These are phyloP conservation scores for Cercopithecus mona DNA, from an alignment of 2,113 vertebrate genomes.

Conservation along the genomic window DNA sequence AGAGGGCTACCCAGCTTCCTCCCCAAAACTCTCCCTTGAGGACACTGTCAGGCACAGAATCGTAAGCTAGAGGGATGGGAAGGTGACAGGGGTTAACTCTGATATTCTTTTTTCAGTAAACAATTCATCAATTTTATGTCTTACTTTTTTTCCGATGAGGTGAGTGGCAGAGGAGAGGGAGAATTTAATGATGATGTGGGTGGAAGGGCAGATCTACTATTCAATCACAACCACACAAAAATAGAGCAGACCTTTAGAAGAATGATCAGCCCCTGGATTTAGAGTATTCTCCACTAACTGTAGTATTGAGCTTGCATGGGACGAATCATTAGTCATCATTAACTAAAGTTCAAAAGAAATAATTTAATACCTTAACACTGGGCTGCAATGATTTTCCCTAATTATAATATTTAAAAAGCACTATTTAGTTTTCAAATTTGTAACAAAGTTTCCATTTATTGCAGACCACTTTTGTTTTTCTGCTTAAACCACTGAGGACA, in stretches of 20 bases:
- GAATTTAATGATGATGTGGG: conserved; percentile 45
- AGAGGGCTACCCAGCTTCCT: neutral
- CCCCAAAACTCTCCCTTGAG: neutral
- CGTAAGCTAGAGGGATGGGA: neutral
- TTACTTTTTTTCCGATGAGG: conserved; percentile 27
- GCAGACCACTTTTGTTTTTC: neutral
- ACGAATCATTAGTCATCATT: neutral
- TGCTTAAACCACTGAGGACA: accelerated
- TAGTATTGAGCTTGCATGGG: neutral
- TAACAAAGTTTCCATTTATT: neutral
- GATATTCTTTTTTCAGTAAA: conserved; percentile 55
- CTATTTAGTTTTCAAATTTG: neutral
- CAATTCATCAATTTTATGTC: conserved; percentile 42
- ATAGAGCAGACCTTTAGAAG: conserved; percentile 30
- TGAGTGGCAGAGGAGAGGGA: neutral
- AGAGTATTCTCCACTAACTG: neutral
- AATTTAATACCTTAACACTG: neutral
- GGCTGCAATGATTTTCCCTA: neutral
- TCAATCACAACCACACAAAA: neutral
- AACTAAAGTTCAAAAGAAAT: conserved; percentile 48
- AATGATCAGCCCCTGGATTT: neutral
- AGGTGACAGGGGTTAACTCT: conserved; percentile 22
- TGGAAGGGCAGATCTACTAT: neutral
- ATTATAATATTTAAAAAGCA: neutral
- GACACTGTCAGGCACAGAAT: conserved; percentile 10